Evolutionary conservation across 2,113 vertebrate genomes (phyloP).

Genomic region (Nematolebias whitei): DNA sequence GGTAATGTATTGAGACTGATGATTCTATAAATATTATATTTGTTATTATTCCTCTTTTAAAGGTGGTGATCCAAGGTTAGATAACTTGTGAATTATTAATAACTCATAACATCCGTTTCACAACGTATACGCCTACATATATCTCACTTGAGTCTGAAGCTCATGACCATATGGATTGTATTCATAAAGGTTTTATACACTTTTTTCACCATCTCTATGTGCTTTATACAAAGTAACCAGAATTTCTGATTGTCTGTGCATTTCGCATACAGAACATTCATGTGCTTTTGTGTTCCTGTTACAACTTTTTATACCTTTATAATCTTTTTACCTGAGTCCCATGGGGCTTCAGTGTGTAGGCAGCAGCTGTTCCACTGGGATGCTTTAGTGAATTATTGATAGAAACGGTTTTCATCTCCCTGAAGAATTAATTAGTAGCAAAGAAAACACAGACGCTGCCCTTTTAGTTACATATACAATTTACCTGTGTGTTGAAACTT

Average conservation of each 20-base stretch:
- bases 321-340: not conserved
- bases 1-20: too few species aligned
- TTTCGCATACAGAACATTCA: not conserved
- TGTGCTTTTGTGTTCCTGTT: not conserved
- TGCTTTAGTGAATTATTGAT: slow-evolving; percentile 43
- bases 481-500: slow-evolving; percentile 3
- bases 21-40: too few species aligned
- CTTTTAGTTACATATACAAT: slow-evolving; percentile 7
- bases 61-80: too few species aligned
- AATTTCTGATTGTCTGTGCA: not conserved
- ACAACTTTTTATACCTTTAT: not conserved
- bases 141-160: slow-evolving; percentile 17
- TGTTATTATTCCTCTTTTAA: too few species aligned
- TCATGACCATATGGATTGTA: slow-evolving; percentile 4
- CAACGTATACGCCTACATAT: too few species aligned
- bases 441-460: slow-evolving; percentile 8
- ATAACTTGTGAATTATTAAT: too few species aligned
- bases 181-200: slow-evolving; percentile 20
- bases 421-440: slow-evolving; percentile 26
- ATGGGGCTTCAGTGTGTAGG: slow-evolving; percentile 2
- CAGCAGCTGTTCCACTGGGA: slow-evolving; percentile 32
- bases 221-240: not conserved
- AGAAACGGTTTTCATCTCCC: slow-evolving; percentile 17
- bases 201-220: not conserved
- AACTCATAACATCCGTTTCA: too few species aligned